Evolutionary conservation across 2,888 invertebrate species (phyloP), one percentile per base, ranked within the genome.

Genomic region (Ochropacha duplaris): DNA sequence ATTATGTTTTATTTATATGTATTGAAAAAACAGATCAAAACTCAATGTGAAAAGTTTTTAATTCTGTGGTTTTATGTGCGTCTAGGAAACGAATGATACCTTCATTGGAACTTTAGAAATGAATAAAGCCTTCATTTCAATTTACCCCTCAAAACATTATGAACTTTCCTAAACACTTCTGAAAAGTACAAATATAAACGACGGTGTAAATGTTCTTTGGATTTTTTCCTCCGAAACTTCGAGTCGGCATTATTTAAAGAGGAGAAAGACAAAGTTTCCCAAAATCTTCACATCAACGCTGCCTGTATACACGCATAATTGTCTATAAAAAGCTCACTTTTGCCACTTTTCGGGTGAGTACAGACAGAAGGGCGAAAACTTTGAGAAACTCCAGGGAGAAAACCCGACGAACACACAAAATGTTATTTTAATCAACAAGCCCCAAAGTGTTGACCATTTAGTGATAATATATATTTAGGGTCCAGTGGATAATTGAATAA

Each of bases 391-490:
- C 57, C 57, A 9, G 44, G 36, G 62, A 65, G 65, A 65, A 71
- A 69, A 72, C 66, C 65, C 66, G 67, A 63, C 58, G 69, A 77
- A 69, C 62, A 69, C 66, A 66, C 62, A 72, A 77, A 78, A 84
- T 84, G 81, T 85, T 84, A 77, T 83, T 86, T 83, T 86, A 83
- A 84, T 85, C 81, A 86, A 81, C 82, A 79, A 73, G 64, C 66
- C 70, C 61, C 62, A 64, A 76, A 73, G 64, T 79, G 66, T 54
- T 57, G 57, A 61, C 65, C 65, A 67, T 65, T 68, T 71, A 59
- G 16, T 44, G 44, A 19, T 39, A 34, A 19, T 39, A 34, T 44
- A 50, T 44, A 50, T 14, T 49, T 36, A 39, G 49, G 28, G 50
- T 24, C n/a, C 50, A 14, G 26, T 24, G 6, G 26, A 50, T 24